Percentiles rank a stretch among this genome's conserved stretches.
Conservation (phyloP, 1,140 invertebrate species). For the Bombus sylvicola region DNA sequence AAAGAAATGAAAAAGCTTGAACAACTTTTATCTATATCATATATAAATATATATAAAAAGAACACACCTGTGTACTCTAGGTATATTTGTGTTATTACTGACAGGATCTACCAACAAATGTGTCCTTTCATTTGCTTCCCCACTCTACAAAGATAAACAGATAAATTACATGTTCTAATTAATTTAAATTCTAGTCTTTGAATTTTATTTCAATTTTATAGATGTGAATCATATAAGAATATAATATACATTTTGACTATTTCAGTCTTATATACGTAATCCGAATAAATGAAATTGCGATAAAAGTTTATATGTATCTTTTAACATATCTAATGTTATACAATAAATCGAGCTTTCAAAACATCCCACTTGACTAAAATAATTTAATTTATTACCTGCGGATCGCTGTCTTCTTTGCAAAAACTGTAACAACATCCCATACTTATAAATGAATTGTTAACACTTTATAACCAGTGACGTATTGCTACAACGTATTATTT, state of each 20-base stretch:
- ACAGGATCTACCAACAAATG: slow-evolving; percentile 88
- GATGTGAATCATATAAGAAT: not conserved
- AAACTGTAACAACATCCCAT: slow-evolving; percentile 84
- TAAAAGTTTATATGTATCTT: slow-evolving; percentile 5
- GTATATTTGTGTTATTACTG: slow-evolving; percentile 86
- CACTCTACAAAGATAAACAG: slow-evolving; percentile 79
- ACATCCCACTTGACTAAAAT: slow-evolving; percentile 21
- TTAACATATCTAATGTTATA: slow-evolving; percentile 36
- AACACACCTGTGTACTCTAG: slow-evolving; percentile 84
- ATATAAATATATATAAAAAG: slow-evolving; percentile 9
- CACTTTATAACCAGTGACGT: slow-evolving; percentile 5
- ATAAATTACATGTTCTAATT: not conserved
- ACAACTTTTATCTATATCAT: not conserved
- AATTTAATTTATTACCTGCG: slow-evolving; percentile 81
- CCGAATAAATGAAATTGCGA: slow-evolving; percentile 20
- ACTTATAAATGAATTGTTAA: slow-evolving; percentile 28
- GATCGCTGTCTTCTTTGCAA: slow-evolving; percentile 84
- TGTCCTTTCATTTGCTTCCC: slow-evolving; percentile 87
- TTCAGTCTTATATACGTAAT: not conserved
- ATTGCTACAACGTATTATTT: slow-evolving; percentile 38
- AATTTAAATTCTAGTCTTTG: not conserved
- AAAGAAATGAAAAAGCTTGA: slow-evolving; percentile 45
- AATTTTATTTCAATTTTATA: not conserved
- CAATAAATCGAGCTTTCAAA: slow-evolving; percentile 39
- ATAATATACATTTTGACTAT: not conserved